Evolutionary conservation across 2,888 invertebrate genomes (phyloP).

Genomic region (Psylliodes chrysocephalus): DNA sequence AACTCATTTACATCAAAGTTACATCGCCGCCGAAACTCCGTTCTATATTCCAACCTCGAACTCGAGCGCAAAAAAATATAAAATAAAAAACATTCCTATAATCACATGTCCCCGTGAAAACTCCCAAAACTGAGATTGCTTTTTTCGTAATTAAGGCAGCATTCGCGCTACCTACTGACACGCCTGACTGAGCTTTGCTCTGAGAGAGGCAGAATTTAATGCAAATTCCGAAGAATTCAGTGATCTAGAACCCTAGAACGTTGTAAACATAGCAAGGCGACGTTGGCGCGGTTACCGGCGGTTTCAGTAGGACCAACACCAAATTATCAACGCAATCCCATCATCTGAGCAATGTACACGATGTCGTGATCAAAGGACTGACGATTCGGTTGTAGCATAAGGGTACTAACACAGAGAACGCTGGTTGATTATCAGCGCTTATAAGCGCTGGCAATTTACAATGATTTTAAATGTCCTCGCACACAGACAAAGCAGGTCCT

Average conservation of each 20-base stretch:
- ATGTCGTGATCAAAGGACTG: constrained; percentile 59
- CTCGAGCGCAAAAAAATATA: too few relatives aligned
- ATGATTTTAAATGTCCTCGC: too few relatives aligned
- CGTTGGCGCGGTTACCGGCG: constrained; percentile 40
- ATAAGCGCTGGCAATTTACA: too few relatives aligned
- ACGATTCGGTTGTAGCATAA: constrained; percentile 40
- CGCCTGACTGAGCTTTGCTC: constrained; percentile 37
- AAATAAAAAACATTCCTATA: not conserved
- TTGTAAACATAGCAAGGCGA: constrained; percentile 59
- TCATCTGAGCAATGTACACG: constrained; percentile 60
- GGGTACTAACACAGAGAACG: too few relatives aligned
- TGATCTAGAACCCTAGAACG: constrained; percentile 61
- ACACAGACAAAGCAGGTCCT: too few relatives aligned
- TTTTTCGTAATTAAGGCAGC: constrained; percentile 26
- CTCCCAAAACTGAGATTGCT: constrained; percentile 23
- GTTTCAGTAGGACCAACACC: constrained; percentile 56
- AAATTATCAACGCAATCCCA: constrained; percentile 61
- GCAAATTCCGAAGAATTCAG: constrained; percentile 57
- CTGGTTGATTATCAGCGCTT: too few relatives aligned
- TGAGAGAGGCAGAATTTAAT: constrained; percentile 51
- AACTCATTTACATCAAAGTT: too few relatives aligned
- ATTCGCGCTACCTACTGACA: constrained; percentile 27
- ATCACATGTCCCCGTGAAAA: constrained; percentile 10
- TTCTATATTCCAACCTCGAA: too few relatives aligned
- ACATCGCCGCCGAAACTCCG: too few relatives aligned